These are phyloP conservation scores for Sylvia borin DNA, from an alignment of 2,797 vertebrate genomes.

Conservation along the genomic window DNA sequence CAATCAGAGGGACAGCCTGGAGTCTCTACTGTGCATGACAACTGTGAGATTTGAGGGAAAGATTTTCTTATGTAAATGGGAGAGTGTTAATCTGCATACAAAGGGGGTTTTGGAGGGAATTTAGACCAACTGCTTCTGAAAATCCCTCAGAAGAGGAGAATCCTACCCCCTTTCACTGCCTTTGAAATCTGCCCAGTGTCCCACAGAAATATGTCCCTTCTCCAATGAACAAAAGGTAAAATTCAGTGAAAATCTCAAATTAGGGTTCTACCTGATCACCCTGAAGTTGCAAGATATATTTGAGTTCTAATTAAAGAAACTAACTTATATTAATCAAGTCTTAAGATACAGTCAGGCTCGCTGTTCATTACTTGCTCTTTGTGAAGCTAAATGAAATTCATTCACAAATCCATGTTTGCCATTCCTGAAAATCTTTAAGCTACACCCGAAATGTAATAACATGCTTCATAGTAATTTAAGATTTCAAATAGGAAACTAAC, in stretches of 20 bases:
- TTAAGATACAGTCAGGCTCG: not conserved
- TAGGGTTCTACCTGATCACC: not conserved
- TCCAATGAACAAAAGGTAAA: not conserved
- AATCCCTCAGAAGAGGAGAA: not conserved
- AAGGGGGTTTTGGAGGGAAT: not conserved
- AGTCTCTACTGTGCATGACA: conserved; percentile 52
- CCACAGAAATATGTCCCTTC: not conserved
- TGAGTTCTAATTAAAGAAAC: not conserved
- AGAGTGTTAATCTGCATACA: conserved; percentile 29
- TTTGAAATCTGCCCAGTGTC: not conserved
- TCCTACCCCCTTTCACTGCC: not conserved
- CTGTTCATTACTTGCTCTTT: not conserved
- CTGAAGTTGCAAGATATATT: not conserved
- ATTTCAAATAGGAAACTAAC: not conserved
- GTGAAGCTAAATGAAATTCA: conserved; percentile 49
- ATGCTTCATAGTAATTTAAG: conserved; percentile 43
- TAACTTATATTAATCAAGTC: not conserved
- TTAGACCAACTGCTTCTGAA: not conserved
- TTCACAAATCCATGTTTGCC: not conserved
- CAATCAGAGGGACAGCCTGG: conserved; percentile 22
- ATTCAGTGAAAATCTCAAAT: not conserved
- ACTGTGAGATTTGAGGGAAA: conserved; percentile 41
- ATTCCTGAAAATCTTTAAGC: conserved; percentile 45
- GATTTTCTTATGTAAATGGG: conserved; percentile 24
- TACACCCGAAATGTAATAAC: conserved; percentile 35